Conservation (phyloP, 2,113 vertebrate species). For the Dryoscopus gambensis region DNA sequence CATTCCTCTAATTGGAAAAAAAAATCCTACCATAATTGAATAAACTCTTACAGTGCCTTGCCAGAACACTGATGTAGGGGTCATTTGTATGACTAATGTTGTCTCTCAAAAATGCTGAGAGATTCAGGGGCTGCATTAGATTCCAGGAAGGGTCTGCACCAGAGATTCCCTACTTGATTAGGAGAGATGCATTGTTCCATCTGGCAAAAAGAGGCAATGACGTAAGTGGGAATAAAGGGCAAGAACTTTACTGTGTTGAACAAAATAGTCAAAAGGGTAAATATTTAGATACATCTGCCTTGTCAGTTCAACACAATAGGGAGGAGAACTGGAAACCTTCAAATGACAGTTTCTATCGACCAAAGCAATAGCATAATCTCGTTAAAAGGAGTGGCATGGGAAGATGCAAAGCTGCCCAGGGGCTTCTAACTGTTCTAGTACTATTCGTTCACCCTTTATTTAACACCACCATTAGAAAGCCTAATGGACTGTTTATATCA, state of each 20-base stretch:
- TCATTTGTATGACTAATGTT: background rate
- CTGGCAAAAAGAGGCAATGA: background rate
- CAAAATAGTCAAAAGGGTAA: background rate
- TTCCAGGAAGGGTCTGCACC: background rate
- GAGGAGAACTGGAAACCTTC: background rate
- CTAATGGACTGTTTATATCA: constrained; percentile 55
- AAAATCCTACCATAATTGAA: background rate
- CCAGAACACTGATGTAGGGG: background rate
- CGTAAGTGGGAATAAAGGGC: background rate
- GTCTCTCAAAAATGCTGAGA: background rate
- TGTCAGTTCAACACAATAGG: background rate
- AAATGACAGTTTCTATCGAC: background rate
- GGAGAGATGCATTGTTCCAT: background rate
- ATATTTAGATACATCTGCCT: background rate
- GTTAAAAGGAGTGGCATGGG: background rate
- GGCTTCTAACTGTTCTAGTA: background rate
- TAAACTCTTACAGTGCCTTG: background rate
- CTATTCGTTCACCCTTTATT: constrained; percentile 36
- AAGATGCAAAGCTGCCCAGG: constrained; percentile 29
- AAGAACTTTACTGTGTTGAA: background rate
- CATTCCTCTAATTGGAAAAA: background rate
- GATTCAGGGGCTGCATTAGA: background rate
- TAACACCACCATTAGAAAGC: constrained; percentile 41
- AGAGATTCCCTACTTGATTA: background rate
- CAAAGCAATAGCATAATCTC: background rate